Base-by-base conservation (phyloP, 37 sponge, comb jelly and placozoan genomes). In the Haliclona indistincta region DNA sequence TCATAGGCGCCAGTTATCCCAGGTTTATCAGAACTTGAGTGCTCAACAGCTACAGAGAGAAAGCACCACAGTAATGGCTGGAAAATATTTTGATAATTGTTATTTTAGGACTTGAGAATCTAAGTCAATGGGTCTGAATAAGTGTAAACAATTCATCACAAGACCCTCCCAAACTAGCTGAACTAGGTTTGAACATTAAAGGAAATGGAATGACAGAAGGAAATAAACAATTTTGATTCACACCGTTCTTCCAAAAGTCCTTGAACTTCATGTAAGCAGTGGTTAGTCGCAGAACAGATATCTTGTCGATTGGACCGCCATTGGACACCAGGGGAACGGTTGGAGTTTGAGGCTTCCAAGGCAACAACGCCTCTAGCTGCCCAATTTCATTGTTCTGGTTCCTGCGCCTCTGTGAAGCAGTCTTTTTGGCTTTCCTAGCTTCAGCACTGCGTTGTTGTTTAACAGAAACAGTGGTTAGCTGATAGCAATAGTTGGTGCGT, bases 351-450 rank as follows among this genome's bases (percentile, higher is more conserved):
- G 11, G 60, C 7, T 20, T 25, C 60, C 33, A 77, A 6, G 78
- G 78, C 2, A 78, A 22, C 68, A 78, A 51, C 34, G 56, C 43
- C 1, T 56, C 73, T 4, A 86, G 79, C 56, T 74, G 68, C 4
- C 65, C 70, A 23, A 85, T 85, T 61, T 85, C 79, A 42, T 42
- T 34, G 52, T 85, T 85, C 69, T 85, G 86, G 67, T 85, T 64
- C 26, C 68, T 43, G 0, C 86, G 72, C 22, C 58, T 8, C 37
- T 74, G 2, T 19, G 1, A 26, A 15, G 75, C 32, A 13, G 70
- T 42, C 51, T 45, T 69, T 3, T 40, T 38, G 32, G 29, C 49
- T 37, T 33, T 66, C 40, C 28, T 39, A 36, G 37, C 67, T 8
- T 66, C 67, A 66, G 43, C 37, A 66, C 67, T 66, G 26, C n/a